Evolutionary conservation across 2,113 vertebrate genomes (phyloP).

Genomic region (Notiomystis cincta): DNA sequence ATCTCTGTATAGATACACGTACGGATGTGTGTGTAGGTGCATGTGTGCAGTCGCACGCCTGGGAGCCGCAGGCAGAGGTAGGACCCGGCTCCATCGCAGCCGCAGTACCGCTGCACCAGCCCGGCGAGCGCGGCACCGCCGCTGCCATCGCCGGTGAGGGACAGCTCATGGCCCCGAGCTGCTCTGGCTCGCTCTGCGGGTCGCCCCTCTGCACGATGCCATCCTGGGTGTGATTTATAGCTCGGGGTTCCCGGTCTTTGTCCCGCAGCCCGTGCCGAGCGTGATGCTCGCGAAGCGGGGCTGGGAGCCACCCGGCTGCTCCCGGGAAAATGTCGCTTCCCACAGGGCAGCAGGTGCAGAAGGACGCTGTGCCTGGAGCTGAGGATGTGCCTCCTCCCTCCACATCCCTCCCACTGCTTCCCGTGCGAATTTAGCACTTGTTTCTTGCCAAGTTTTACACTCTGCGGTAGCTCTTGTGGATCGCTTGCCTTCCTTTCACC

Average conservation of each 20-base stretch:
- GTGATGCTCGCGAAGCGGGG: not conserved
- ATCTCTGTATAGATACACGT: accelerated
- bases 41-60: not conserved
- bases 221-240: not conserved
- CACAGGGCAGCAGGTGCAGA: not conserved
- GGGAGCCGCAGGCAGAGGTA: not conserved
- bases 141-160: not conserved
- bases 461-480: not conserved
- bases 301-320: not conserved
- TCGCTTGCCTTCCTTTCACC: not conserved
- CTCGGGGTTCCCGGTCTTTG: not conserved
- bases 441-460: not conserved
- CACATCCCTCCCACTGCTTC: not conserved
- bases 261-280: not conserved
- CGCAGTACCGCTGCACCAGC: not conserved
- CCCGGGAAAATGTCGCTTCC: not conserved
- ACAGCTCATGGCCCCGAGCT: not conserved
- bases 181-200: not conserved
- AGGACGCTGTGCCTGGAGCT: not conserved
- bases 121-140: not conserved
- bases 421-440: not conserved
- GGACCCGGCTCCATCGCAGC: not conserved
- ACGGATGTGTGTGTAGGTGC: not conserved
- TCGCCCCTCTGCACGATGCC: not conserved
- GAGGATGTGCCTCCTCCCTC: not conserved